Base-by-base conservation (phyloP, 1,140 invertebrate species). In the Drosophila yakuba region DNA sequence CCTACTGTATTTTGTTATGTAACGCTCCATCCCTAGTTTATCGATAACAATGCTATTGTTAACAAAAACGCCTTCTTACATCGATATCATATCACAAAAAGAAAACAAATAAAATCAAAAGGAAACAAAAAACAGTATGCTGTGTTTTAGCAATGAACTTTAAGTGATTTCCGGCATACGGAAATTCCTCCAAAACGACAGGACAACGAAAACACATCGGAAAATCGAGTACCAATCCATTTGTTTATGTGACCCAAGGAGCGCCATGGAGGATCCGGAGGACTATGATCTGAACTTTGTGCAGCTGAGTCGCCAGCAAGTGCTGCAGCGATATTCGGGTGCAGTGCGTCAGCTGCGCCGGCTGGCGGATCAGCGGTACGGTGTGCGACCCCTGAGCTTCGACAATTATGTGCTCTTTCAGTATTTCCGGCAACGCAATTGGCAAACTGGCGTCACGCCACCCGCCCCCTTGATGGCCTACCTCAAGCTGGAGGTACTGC, bases 351-450 rank as follows among this genome's bases (percentile, higher is more conserved):
- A 83, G 10, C 55, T 92, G 12, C 90, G 91, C 0, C 69, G 66
- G 28, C 44, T 91, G 25, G 91, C 91, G n/a, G 91, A 92, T 41
- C 51, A 69, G 3, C 76, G 78, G 8, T 91, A 78, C 38, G 78
- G 80, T 7, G 80, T 92, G 38, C 85, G 83, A 15, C 72, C 89
- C 10, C 52, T 90, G 6, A 80, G 75, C 58, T 92, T 92, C 28
- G 90, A 92, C 45, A 91, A 91, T 52, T 92, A 89, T 50, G 75
- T 92, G 50, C 64, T 92, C 45, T 89, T 78, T 54, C 89, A 92
- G 50, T 92, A 92, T 45, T 92, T 92, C 43, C 78, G 78, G n/a
- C 89, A 90, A 51, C 75, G 71, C 36, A 83, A 47, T 8, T 68
- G 44, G 45, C 58, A 15, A 12, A 43, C 25, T 12, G 63, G 50